These are phyloP conservation scores for Diphyllodes magnificus DNA, from an alignment of 2,113 vertebrate genomes.

Conservation along the genomic window DNA sequence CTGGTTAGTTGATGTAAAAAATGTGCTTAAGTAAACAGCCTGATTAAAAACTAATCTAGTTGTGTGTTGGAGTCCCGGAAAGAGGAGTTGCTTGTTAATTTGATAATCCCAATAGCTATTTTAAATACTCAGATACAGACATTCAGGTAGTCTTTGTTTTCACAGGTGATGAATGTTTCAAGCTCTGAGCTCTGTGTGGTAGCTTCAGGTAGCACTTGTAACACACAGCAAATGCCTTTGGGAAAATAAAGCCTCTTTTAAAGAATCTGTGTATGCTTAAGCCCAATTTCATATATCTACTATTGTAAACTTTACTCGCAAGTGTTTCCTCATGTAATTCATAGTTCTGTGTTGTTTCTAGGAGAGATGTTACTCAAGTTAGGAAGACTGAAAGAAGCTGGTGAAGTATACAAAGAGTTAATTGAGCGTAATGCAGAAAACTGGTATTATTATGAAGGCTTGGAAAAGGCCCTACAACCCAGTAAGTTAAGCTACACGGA, in stretches of 20 bases:
- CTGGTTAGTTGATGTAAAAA: neutral
- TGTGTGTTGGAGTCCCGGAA: neutral
- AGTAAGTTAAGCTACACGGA: constrained; percentile 58
- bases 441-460: constrained; percentile 78
- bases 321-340: neutral
- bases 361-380: constrained; percentile 78
- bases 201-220: neutral
- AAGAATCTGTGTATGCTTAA: neutral
- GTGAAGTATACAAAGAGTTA: constrained; percentile 72
- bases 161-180: neutral
- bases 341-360: constrained; percentile 33
- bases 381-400: constrained; percentile 77
- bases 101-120: neutral
- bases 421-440: constrained; percentile 79
- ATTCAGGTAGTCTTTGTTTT: neutral
- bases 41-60: neutral
- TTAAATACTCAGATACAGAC: neutral
- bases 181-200: neutral
- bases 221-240: neutral
- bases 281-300: rapidly evolving
- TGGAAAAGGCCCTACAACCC: constrained; percentile 75
- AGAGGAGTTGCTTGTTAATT: neutral
- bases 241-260: neutral
- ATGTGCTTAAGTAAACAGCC: neutral
- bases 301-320: neutral